phyloP scores from a whole-genome alignment of 2,797 vertebrate genomes.

The Urocyon cinereoargenteus region DNA sequence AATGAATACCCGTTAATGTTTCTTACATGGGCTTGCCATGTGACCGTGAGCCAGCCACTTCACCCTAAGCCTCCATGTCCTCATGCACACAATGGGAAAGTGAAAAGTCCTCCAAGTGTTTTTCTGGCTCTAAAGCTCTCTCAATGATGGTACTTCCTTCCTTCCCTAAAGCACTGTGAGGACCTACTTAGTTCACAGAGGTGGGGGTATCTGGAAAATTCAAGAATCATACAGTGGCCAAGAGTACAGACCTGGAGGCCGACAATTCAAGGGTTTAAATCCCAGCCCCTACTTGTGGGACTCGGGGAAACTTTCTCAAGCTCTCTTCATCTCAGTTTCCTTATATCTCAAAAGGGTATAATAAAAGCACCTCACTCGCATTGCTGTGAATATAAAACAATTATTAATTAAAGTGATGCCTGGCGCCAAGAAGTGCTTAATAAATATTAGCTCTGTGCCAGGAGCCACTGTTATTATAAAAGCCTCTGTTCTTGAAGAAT shows the following conservation, averaged over 20 bases:
- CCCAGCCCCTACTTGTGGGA: background rate
- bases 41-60: background rate
- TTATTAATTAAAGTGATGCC: constrained; percentile 11
- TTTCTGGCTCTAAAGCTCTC: background rate
- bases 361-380: constrained; percentile 35
- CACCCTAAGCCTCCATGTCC: background rate
- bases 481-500: constrained; percentile 55
- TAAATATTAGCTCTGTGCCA: constrained; percentile 70
- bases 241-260: background rate
- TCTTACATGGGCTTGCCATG: background rate
- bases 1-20: too few relatives aligned
- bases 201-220: background rate
- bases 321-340: constrained; percentile 15
- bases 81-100: background rate
- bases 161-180: background rate
- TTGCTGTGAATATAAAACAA: constrained; percentile 65
- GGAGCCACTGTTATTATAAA: constrained; percentile 58
- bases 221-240: background rate
- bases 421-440: constrained; percentile 75
- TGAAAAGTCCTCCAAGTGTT: background rate
- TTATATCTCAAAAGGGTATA: constrained; percentile 48
- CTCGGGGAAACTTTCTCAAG: background rate
- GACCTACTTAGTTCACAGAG: background rate
- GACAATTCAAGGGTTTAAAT: background rate
- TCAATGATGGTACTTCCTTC: background rate